Evolutionary conservation across 1,140 invertebrate genomes (phyloP).

Genomic region (Dendroctonus valens): DNA sequence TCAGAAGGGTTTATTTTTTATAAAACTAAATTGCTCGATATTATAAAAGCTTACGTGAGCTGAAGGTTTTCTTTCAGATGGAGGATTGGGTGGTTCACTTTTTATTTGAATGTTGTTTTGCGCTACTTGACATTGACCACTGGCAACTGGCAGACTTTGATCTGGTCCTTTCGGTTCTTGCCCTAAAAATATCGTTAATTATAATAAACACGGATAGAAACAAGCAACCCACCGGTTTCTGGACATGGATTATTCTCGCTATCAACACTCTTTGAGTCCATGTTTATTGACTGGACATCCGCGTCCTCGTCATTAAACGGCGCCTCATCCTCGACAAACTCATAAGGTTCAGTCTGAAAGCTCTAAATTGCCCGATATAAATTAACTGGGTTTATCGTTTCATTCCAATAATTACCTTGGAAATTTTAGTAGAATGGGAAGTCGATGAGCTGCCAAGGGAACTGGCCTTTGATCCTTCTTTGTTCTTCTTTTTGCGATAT

Average conservation of each 20-base stretch:
- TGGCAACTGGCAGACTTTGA: slow-evolving; percentile 57
- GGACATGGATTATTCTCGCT: slow-evolving; percentile 54
- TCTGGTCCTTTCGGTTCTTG: slow-evolving; percentile 60
- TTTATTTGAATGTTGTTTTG: not conserved
- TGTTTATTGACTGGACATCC: slow-evolving; percentile 46
- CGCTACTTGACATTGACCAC: slow-evolving; percentile 9
- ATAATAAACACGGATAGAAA: not conserved
- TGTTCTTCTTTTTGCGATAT: slow-evolving; percentile 47
- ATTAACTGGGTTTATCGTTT: not conserved
- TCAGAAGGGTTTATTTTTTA: not conserved
- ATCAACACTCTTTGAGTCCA: slow-evolving; percentile 50
- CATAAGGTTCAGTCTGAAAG: slow-evolving; percentile 23
- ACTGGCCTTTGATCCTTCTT: slow-evolving; percentile 37
- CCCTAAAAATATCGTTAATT: slow-evolving; percentile 30
- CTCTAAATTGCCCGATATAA: slow-evolving; percentile 3
- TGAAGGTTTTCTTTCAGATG: slow-evolving; percentile 59
- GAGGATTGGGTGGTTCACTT: slow-evolving; percentile 51
- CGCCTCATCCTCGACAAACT: slow-evolving; percentile 5
- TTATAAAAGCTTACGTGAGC: slow-evolving; percentile 41
- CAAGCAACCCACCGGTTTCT: slow-evolving; percentile 48
- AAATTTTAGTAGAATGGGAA: slow-evolving; percentile 19
- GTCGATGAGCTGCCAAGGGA: slow-evolving; percentile 19
- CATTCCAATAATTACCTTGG: slow-evolving; percentile 22
- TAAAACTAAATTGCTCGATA: not conserved
- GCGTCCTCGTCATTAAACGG: slow-evolving; percentile 37